A percentile compares a stretch with the other conserved stretches of the same genome.
Conservation (phyloP, 2,888 invertebrate species). For the Drosophila mettleri region DNA sequence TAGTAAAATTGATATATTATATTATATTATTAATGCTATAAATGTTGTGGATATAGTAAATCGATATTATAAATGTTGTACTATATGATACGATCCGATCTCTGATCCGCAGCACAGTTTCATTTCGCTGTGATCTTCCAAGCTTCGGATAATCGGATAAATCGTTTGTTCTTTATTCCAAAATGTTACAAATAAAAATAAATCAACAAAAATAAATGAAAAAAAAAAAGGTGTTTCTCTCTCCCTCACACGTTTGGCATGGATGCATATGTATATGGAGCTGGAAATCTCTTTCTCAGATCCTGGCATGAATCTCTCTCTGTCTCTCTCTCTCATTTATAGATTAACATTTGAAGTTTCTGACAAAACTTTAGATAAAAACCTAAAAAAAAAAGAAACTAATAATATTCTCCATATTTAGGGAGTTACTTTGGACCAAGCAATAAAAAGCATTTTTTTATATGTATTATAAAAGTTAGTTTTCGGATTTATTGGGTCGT, state of each 20-base stretch:
- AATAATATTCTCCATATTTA: too few relatives aligned
- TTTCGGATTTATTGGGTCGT: slow-evolving; percentile 40
- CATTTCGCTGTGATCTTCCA: neutral
- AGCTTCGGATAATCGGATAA: slow-evolving; percentile 1
- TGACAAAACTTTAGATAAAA: too few relatives aligned
- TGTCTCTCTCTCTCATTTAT: neutral
- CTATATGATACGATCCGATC: slow-evolving; percentile 20
- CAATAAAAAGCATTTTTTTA: neutral
- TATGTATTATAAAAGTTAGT: neutral
- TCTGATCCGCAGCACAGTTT: slow-evolving; percentile 3
- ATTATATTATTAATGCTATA: slow-evolving; percentile 43
- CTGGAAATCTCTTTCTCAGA: neutral
- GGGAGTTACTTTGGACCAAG: too few relatives aligned
- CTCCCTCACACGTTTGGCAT: too few relatives aligned
- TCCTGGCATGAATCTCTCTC: neutral
- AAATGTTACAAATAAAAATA: slow-evolving; percentile 26
- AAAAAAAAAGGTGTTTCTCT: neutral
- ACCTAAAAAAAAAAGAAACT: too few relatives aligned
- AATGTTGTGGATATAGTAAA: slow-evolving; percentile 52
- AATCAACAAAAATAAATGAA: neutral
- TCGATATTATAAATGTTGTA: slow-evolving; percentile 44
- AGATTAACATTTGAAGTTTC: too few relatives aligned
- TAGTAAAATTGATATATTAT: slow-evolving; percentile 15
- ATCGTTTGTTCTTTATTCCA: slow-evolving; percentile 30
- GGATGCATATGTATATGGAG: too few relatives aligned